A percentile compares a stretch with the other conserved stretches of the same genome.
Evolutionary conservation across 2,113 vertebrate genomes (phyloP).

Genomic region (Romanogobio albipinnatus): DNA sequence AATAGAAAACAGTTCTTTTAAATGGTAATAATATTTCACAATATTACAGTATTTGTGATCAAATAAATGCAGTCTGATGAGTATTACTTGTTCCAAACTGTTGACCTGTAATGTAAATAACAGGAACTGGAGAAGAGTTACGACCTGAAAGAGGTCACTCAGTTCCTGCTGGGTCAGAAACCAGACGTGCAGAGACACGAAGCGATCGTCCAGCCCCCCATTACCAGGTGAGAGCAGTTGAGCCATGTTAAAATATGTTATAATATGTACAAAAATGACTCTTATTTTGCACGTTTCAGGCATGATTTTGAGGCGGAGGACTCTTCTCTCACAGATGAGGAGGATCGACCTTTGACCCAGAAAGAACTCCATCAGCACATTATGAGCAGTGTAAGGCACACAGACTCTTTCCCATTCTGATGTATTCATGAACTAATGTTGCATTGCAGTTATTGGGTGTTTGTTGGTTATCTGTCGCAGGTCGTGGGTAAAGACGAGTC

Average conservation of each 20-base stretch:
- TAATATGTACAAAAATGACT: neutral
- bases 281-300: conserved; percentile 54
- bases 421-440: neutral
- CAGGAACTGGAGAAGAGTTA: conserved; percentile 75
- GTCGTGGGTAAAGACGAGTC: conserved; percentile 60
- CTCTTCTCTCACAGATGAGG: conserved; percentile 70
- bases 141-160: conserved; percentile 68
- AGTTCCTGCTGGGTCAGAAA: conserved; percentile 74
- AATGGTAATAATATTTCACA: too few species aligned
- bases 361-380: conserved; percentile 75
- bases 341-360: conserved; percentile 76
- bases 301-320: conserved; percentile 69
- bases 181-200: conserved; percentile 60
- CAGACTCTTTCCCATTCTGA: neutral
- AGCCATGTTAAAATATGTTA: neutral
- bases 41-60: too few species aligned
- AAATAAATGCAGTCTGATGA: too few species aligned
- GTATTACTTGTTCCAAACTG: too few species aligned
- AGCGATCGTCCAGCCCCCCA: conserved; percentile 57
- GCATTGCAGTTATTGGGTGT: neutral
- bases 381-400: conserved; percentile 67
- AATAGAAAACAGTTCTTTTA: too few species aligned
- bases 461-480: conserved; percentile 51
- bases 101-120: neutral
- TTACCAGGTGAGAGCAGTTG: conserved; percentile 62